phyloP scores from a whole-genome alignment of 2,888 invertebrate species.

The Callyntrura guangdongensis region DNA sequence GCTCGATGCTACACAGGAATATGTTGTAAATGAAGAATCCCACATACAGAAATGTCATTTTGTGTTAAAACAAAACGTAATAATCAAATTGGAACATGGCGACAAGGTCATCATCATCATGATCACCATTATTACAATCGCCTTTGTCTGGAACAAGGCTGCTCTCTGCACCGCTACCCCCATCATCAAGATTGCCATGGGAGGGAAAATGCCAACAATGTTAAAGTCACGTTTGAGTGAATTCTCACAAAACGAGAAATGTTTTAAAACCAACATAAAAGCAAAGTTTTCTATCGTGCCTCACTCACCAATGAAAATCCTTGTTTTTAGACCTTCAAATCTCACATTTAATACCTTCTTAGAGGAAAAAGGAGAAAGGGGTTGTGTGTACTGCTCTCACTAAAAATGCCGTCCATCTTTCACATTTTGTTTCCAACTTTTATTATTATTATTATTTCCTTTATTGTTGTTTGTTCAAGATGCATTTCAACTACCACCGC shows the following conservation, averaged over 20 bases:
- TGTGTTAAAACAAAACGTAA: conserved; percentile 14
- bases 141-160: not conserved
- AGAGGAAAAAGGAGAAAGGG: not conserved
- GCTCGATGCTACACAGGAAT: too few relatives aligned
- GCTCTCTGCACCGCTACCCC: not conserved
- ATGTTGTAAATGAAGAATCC: not conserved
- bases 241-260: not conserved
- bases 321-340: conserved; percentile 35
- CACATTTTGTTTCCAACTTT: conserved; percentile 14
- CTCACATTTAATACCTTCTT: conserved; percentile 17
- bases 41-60: not conserved
- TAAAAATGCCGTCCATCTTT: conserved; percentile 11
- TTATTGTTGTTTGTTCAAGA: conserved; percentile 30
- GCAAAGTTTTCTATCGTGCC: not conserved
- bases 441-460: conserved; percentile 6
- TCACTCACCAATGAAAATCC: not conserved
- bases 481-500: not conserved
- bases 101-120: conserved; percentile 11
- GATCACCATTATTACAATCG: not conserved
- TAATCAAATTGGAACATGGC: conserved; percentile 8
- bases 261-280: not conserved
- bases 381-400: not conserved
- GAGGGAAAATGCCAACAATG: not conserved
- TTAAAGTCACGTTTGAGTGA: conserved; percentile 5
- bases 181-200: not conserved